Evolutionary conservation across 2,113 vertebrate genomes (phyloP).

Genomic region (Chionomys nivalis): DNA sequence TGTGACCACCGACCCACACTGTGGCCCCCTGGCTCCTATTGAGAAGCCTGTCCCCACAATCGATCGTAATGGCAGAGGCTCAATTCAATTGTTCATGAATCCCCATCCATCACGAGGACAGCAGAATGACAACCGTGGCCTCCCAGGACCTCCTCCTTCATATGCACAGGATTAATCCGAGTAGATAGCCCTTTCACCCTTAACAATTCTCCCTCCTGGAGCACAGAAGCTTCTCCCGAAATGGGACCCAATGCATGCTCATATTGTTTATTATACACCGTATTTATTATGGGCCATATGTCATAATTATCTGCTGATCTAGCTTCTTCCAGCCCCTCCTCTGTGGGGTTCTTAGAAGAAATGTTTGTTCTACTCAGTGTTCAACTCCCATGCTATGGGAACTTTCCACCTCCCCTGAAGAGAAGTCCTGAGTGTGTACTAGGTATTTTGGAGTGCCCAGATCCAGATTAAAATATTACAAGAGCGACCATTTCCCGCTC

Average conservation of each 20-base stretch:
- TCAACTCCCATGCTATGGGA: background rate
- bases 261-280: background rate
- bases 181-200: slow-evolving; percentile 41
- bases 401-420: background rate
- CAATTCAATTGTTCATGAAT: slow-evolving; percentile 64
- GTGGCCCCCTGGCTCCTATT: slow-evolving; percentile 1
- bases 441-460: background rate
- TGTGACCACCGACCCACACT: slow-evolving; percentile 62
- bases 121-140: slow-evolving; percentile 32
- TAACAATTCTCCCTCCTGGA: background rate
- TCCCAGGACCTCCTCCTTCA: slow-evolving; percentile 46
- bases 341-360: background rate
- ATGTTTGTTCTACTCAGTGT: background rate
- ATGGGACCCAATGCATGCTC: background rate
- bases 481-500: background rate
- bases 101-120: slow-evolving; percentile 70
- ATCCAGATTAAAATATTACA: background rate
- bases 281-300: background rate
- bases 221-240: slow-evolving; percentile 40
- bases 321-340: background rate
- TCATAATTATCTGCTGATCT: slow-evolving; percentile 17
- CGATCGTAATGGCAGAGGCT: slow-evolving; percentile 63
- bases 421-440: background rate
- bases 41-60: slow-evolving; percentile 58
- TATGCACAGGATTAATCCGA: slow-evolving; percentile 50